Percentiles rank a stretch among this genome's conserved stretches.
Evolutionary conservation across 2,113 vertebrate species (phyloP).

Genomic region (Pristiophorus japonicus): DNA sequence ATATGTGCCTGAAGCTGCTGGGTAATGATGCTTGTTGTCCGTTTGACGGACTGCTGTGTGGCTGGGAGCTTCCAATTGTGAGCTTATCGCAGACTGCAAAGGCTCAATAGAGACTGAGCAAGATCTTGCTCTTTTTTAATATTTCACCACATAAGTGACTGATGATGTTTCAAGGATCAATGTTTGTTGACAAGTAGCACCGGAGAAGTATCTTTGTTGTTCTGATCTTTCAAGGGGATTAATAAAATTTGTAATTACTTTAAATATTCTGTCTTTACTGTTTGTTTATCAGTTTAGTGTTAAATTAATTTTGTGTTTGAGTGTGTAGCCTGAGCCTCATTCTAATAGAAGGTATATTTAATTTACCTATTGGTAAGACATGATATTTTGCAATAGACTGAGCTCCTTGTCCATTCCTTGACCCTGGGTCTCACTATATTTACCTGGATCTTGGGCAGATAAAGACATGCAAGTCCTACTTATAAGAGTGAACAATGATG

Average conservation of each 20-base stretch:
- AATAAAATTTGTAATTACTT: neutral
- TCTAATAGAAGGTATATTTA: neutral
- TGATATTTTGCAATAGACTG: too few relatives aligned
- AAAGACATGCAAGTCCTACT: too few relatives aligned
- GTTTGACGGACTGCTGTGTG: neutral
- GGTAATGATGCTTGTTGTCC: neutral
- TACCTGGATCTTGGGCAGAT: too few relatives aligned
- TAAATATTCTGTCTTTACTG: neutral
- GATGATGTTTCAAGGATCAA: neutral
- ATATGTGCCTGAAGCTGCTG: neutral
- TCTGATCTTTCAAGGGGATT: neutral
- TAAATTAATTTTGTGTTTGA: neutral
- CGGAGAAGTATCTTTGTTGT: neutral
- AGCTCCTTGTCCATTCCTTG: too few relatives aligned
- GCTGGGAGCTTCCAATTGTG: neutral
- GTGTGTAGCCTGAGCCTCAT: neutral
- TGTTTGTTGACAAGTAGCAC: neutral
- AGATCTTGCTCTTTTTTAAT: too few relatives aligned
- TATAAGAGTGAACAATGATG: too few relatives aligned
- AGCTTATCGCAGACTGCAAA: neutral
- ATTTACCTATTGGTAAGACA: too few relatives aligned
- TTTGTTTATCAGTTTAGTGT: neutral
- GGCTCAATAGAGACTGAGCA: neutral
- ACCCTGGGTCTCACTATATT: too few relatives aligned
- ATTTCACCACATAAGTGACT: neutral